Evolutionary conservation across 2,797 vertebrate species (phyloP), one percentile per base, ranked within the genome.

Genomic region (Pogoniulus pusillus): DNA sequence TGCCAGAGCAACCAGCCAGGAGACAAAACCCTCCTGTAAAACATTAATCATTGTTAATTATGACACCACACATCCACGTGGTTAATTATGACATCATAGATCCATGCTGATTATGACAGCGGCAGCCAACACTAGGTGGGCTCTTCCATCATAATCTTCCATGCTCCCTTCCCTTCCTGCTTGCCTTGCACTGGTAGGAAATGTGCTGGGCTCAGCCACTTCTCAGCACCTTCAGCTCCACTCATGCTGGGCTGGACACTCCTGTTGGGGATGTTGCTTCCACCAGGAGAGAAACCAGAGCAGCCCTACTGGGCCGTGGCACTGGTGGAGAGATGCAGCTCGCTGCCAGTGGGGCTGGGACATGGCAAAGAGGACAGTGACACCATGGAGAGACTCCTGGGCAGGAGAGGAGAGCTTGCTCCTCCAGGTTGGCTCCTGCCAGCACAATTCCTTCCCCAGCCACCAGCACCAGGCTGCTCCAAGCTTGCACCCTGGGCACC

Each of bases 1-100:
- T 93, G 81, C 92, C 83, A 1, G 71, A 94, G 85, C 95, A 96
- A 96, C 94, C 49, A 79, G 68, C 57, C 18, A 3, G 59, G 70
- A 94, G 82, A 91, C 39, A 90, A 95, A 92, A 71, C n/a, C 43
- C 55, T 90, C 65, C 63, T 57, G 62, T 82, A 93, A 83, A 85
- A 82, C 39, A 89, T 91, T 95, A 88, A 93, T 93, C 62, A 88
- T 53, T 85, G 47, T 64, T 95, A 93, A 93, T 92, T 91, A 93
- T 82, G 85, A 94, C 63, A 86, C 74, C 26, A 10, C 14, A 51
- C n/a, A 54, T 55, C 30, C 63, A 34, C 6, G 24, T 68, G 24
- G 45, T 60, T 95, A 91, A 90, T 89, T 91, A 93, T 82, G 78
- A 94, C 63, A 84, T 77, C 23, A 16, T 10, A 37, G 37, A 55